Percentiles rank a stretch among this genome's conserved stretches.
phyloP scores from a whole-genome alignment of 2,888 invertebrate genomes.

The Drosophila mayaguana region DNA sequence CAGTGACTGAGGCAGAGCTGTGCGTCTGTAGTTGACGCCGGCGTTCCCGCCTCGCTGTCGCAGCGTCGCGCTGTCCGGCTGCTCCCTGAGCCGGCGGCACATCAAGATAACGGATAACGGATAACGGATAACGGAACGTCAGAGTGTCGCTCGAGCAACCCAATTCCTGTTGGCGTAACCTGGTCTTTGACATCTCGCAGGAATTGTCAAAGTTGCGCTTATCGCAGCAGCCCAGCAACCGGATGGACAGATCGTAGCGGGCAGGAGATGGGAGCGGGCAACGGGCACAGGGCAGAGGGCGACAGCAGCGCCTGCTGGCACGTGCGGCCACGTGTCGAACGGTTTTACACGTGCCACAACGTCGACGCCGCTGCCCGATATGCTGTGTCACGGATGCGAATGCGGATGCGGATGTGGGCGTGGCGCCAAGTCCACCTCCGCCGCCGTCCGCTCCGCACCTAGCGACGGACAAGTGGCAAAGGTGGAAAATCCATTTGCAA shows the following conservation, averaged over 20 bases:
- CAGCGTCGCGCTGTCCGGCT: neutral
- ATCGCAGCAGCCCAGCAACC: constrained; percentile 61
- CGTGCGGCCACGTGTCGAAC: constrained; percentile 81
- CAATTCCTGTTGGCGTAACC: constrained; percentile 43
- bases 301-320: constrained; percentile 49
- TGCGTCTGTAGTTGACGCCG: constrained; percentile 16
- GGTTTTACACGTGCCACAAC: constrained; percentile 73
- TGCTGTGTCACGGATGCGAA: constrained; percentile 49
- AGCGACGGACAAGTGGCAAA: constrained; percentile 20
- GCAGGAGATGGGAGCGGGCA: neutral
- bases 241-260: neutral
- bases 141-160: constrained; percentile 38
- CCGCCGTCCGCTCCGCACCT: neutral
- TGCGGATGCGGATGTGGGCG: constrained; percentile 41
- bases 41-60: constrained; percentile 2
- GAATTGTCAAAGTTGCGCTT: constrained; percentile 69
- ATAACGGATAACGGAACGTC: constrained; percentile 46
- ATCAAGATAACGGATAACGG: constrained; percentile 52
- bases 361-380: constrained; percentile 26
- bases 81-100: constrained; percentile 27
- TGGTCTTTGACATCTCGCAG: constrained; percentile 72
- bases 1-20: constrained; percentile 3
- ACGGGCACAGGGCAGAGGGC: neutral
- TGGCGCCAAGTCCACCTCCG: constrained; percentile 16
- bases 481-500: constrained; percentile 61